phyloP scores from a whole-genome alignment of 2,888 invertebrate species.

The Andrena marginata region DNA sequence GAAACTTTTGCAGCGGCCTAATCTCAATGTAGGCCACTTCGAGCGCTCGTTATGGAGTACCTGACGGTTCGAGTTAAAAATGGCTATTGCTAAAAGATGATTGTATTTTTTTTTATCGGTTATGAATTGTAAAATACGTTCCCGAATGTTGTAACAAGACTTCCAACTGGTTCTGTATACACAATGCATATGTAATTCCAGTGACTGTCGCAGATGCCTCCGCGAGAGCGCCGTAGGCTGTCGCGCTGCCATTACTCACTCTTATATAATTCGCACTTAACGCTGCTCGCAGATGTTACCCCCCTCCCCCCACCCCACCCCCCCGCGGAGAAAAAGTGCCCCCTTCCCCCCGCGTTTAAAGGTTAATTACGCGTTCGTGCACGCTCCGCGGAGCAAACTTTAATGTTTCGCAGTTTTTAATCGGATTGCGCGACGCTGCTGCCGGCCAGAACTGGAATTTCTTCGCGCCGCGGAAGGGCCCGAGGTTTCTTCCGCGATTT shows the following conservation, averaged over 20 bases:
- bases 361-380: constrained; percentile 41
- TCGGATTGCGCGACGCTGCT: constrained; percentile 27
- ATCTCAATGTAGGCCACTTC: no score
- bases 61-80: no score
- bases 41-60: no score
- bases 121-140: no score
- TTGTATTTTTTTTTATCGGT: no score
- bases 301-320: no score
- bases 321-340: constrained; percentile 20
- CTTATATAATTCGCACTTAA: constrained; percentile 51
- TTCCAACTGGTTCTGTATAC: no score
- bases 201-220: constrained; percentile 5
- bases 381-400: constrained; percentile 14
- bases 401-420: constrained; percentile 27
- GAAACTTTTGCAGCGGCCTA: no score
- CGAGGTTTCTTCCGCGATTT: constrained; percentile 20
- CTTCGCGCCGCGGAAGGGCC: neutral
- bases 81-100: no score
- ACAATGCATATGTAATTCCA: constrained; percentile 45
- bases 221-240: constrained; percentile 13
- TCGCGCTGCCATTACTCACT: constrained; percentile 44
- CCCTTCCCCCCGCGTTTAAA: constrained; percentile 25
- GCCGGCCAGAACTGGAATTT: neutral
- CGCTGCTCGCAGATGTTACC: constrained; percentile 31
- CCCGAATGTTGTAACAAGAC: no score